Evolutionary conservation across 30 jellyfish, hydroid and myxozoan species (phyloP), one percentile per base, ranked within the genome.

Genomic region (Haliclystus octoradiatus): DNA sequence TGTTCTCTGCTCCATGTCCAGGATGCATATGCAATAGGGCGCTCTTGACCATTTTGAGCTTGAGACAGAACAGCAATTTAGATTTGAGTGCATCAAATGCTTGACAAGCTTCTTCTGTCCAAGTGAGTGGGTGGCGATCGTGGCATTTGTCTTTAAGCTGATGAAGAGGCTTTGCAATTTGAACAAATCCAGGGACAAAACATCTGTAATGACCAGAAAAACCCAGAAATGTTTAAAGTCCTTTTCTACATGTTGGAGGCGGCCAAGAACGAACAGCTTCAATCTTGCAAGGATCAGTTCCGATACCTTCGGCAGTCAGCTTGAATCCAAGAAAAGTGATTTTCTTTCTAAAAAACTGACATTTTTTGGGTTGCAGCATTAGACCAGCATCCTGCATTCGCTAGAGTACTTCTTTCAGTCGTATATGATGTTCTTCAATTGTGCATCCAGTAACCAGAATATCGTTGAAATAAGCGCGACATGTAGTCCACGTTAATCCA

Each of bases 391-490:
- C 4, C 33, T 81, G 69, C 19, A 77, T 60, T 25, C 63, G 26
- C 19, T 61, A 9, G 12, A 77, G 75, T 13, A 68, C 90, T 3
- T 49, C 13, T 34, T 74, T 49, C 34, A 67, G 33, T 24, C 71
- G 67, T 19, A 49, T 64, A 47, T 65, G 61, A 12, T 77, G 90
- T 31, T 77, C 72, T 31, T 68, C 19, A 25, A 68, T 4, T 26
- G 31, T 67, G 5, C 46, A 26, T 24, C 78, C 68, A 2, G 78
- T 66, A 7, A 53, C 33, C 14, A 60, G 62, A 34, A 69, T 69
- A 49, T 80, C 85, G 71, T 80, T 73, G 51, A 80, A 50, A 71
- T 80, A 80, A 49, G 66, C 67, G 49, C 70, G 67, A 69, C 93
- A 80, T 5, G 75, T 64, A 49, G 28, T 71, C 64, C 50, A 72